These are phyloP conservation scores for Drymonia ruficornis DNA, from an alignment of 2,888 invertebrate genomes.

Conservation along the genomic window DNA sequence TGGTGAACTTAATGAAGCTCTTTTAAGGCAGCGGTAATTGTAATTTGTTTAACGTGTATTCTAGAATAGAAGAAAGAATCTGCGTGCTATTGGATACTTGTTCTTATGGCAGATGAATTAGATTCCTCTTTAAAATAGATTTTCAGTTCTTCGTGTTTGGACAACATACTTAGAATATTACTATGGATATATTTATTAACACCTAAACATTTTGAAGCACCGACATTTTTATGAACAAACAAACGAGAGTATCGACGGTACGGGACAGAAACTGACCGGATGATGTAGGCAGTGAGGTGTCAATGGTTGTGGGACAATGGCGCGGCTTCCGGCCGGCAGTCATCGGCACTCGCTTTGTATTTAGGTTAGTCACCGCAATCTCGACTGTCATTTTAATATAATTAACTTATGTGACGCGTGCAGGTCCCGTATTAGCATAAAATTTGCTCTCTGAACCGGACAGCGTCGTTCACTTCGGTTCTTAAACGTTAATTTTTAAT, in stretches of 20 bases:
- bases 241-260: slow-evolving; percentile 31
- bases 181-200: not conserved
- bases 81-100: no score
- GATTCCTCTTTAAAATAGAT: no score
- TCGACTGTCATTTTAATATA: slow-evolving; percentile 76
- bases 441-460: slow-evolving; percentile 43
- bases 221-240: slow-evolving; percentile 5
- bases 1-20: not conserved
- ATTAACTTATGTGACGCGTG: slow-evolving; percentile 70
- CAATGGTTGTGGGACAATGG: slow-evolving; percentile 83
- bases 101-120: not conserved
- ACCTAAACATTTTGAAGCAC: not conserved
- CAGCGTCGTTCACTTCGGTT: slow-evolving; percentile 16
- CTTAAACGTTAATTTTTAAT: not conserved
- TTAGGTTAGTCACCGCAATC: slow-evolving; percentile 83
- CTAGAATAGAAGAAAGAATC: no score
- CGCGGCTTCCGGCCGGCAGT: slow-evolving; percentile 71
- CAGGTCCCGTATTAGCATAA: slow-evolving; percentile 61
- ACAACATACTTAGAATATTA: not conserved
- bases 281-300: slow-evolving; percentile 77
- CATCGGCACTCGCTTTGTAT: slow-evolving; percentile 76
- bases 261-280: slow-evolving; percentile 75
- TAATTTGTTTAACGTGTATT: no score
- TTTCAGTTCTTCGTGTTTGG: no score
- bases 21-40: not conserved